phyloP scores from a whole-genome alignment of 1,140 invertebrate species.

The Vanessa tameamea region DNA sequence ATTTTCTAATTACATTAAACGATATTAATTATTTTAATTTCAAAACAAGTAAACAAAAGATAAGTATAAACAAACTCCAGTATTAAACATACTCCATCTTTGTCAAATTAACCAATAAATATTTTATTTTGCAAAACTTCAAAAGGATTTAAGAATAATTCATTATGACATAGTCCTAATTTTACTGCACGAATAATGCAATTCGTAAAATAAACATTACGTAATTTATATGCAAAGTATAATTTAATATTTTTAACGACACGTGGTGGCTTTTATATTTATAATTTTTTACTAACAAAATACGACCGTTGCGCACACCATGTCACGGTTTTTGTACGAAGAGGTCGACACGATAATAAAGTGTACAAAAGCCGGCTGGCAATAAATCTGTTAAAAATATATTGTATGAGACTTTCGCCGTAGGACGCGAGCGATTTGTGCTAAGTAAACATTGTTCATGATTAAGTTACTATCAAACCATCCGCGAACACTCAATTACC shows the following conservation, averaged over 20 bases:
- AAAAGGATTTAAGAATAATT: slow-evolving; percentile 2
- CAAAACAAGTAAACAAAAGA: not conserved
- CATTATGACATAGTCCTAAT: slow-evolving; percentile 13
- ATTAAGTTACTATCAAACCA: slow-evolving; percentile 4
- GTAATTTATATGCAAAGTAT: not conserved
- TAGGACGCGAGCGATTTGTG: not conserved
- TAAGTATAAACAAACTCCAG: not conserved
- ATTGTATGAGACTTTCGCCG: slow-evolving; percentile 4
- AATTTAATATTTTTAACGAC: slow-evolving; percentile 8
- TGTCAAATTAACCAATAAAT: not conserved
- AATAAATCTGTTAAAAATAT: slow-evolving; percentile 22
- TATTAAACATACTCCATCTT: not conserved
- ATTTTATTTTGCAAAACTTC: not conserved
- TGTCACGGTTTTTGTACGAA: slow-evolving; percentile 2
- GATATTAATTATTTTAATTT: too few relatives aligned
- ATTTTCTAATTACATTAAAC: too few relatives aligned
- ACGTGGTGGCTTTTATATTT: slow-evolving; percentile 9
- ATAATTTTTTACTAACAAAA: slow-evolving; percentile 8
- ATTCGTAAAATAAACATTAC: slow-evolving; percentile 8
- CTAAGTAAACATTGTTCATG: not conserved
- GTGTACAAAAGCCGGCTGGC: slow-evolving; percentile 9
- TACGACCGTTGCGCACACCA: slow-evolving; percentile 7
- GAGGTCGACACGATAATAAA: slow-evolving; percentile 9
- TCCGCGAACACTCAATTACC: not conserved
- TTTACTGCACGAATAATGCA: not conserved